phyloP scores from a whole-genome alignment of 2,113 vertebrate genomes.

The Sinosuthora webbiana region DNA sequence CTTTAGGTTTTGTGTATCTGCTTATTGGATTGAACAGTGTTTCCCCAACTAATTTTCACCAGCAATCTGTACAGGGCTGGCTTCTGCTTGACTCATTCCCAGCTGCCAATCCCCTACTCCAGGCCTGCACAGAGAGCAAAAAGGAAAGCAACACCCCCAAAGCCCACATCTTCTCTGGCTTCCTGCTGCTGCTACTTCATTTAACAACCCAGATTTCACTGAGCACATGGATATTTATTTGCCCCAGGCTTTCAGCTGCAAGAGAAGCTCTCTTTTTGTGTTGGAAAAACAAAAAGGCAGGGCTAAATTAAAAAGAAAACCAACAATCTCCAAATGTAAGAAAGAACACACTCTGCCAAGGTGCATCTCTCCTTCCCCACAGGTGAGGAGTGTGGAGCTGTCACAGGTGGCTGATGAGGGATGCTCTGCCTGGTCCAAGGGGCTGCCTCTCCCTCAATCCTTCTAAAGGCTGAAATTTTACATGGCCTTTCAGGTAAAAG shows the following conservation, averaged over 20 bases:
- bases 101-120: neutral
- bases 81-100: neutral
- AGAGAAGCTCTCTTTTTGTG: neutral
- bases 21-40: neutral
- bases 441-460: neutral
- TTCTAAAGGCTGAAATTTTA: neutral
- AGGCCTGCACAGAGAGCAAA: neutral
- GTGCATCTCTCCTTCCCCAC: fast-evolving
- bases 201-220: neutral
- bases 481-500: neutral
- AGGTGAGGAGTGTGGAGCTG: neutral
- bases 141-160: neutral
- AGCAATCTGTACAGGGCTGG: neutral
- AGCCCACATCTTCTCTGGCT: neutral
- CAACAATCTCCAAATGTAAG: neutral
- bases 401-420: fast-evolving
- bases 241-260: neutral
- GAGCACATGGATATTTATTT: neutral
- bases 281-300: neutral
- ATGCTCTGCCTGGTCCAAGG: neutral
- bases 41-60: neutral
- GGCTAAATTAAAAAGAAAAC: neutral
- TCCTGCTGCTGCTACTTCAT: neutral
- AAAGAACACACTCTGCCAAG: fast-evolving
- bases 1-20: neutral